phyloP scores from a whole-genome alignment of 1,140 invertebrate species.

The Drepana arcuata region DNA sequence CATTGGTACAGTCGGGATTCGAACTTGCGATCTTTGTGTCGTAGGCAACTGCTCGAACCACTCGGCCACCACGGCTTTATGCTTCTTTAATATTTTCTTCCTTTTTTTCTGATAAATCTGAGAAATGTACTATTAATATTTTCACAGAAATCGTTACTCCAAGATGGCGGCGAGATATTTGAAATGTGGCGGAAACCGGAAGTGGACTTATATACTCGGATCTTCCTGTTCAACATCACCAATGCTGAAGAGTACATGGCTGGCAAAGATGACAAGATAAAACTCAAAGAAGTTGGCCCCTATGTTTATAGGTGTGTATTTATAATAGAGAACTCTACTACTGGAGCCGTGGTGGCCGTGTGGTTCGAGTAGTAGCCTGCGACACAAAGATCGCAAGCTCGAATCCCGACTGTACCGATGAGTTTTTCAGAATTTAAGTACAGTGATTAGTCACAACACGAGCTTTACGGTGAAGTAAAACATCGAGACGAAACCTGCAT shows the following conservation, averaged over 20 bases:
- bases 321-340: too few relatives aligned
- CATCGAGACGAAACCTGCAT: too few relatives aligned
- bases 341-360: too few relatives aligned
- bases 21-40: not conserved
- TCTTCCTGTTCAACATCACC: slow-evolving; percentile 92
- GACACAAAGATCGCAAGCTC: too few relatives aligned
- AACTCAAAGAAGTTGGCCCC: slow-evolving; percentile 86
- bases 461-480: too few relatives aligned
- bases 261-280: slow-evolving; percentile 80
- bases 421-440: too few relatives aligned
- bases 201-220: slow-evolving; percentile 86
- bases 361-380: too few relatives aligned
- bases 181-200: slow-evolving; percentile 89
- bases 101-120: not conserved
- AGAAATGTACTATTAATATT: slow-evolving; percentile 6
- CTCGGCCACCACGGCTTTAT: too few relatives aligned
- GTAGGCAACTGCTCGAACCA: not conserved
- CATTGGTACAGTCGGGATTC: not conserved
- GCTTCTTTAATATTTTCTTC: too few relatives aligned
- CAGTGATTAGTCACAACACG: too few relatives aligned
- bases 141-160: slow-evolving; percentile 81
- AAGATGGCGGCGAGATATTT: slow-evolving; percentile 84
- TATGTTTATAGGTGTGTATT: slow-evolving; percentile 95
- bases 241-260: slow-evolving; percentile 86
- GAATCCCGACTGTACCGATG: too few relatives aligned